These are phyloP conservation scores for Mus caroli DNA, from an alignment of 2,797 vertebrate genomes.

Conservation along the genomic window DNA sequence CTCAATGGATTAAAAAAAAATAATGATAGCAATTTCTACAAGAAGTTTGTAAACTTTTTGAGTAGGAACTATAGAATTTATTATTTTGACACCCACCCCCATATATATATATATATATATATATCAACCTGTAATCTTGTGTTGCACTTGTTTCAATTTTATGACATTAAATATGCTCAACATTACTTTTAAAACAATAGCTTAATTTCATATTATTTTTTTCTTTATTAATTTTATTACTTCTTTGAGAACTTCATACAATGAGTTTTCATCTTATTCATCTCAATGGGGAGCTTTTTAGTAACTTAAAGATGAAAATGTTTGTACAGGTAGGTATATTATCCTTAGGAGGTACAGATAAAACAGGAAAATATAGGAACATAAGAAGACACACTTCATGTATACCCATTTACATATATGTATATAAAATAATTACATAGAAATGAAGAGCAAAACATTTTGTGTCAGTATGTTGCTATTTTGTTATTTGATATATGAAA, in stretches of 20 bases:
- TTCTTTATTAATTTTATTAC: background rate
- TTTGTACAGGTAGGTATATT: background rate
- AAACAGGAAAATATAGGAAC: background rate
- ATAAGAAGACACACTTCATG: background rate
- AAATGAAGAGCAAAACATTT: background rate
- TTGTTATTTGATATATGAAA: background rate
- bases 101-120: no score
- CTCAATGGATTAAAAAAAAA: background rate
- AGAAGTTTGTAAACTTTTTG: no score
- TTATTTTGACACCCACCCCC: background rate
- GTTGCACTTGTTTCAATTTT: background rate
- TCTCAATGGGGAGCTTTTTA: background rate
- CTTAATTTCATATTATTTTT: background rate
- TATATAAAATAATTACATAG: background rate
- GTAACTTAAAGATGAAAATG: background rate
- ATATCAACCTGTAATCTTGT: background rate
- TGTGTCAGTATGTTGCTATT: background rate
- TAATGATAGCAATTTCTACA: no score
- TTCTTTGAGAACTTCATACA: background rate
- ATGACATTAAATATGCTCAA: background rate
- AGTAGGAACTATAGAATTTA: background rate
- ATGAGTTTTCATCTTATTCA: background rate
- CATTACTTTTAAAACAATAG: background rate
- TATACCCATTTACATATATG: background rate
- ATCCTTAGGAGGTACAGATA: background rate